Base-by-base conservation (phyloP, 2,113 vertebrate genomes). In the Dolichallabes microphthalmus region DNA sequence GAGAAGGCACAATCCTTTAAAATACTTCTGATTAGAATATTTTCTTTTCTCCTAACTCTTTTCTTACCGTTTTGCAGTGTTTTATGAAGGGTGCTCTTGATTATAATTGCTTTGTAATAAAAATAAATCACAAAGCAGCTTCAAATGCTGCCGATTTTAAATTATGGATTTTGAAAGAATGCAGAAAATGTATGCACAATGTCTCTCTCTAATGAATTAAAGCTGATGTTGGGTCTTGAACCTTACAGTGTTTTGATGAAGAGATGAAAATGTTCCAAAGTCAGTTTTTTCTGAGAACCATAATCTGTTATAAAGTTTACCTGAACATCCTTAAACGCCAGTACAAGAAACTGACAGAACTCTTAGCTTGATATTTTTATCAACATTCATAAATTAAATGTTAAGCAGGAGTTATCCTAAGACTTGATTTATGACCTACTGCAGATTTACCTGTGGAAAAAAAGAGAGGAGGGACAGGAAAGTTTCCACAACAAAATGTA, bases 11-110 rank as follows among this genome's bases (percentile, higher is more conserved):
- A 50, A 20, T 19, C 25, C 79, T 79, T 76, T 83, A 57, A 27
- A 58, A 27, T 74, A 14, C 63, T 64, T 45, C 15, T 83, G 78
- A 73, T 73, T 73, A 30, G 69, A 55, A 22, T 45, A 13, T 82
- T 86, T 79, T 57, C 55, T 88, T 71, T 85, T 19, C 79, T 35
- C 66, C 32, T 69, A 85, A 88, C 53, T 60, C 32, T 80, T 50
- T 85, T 85, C 61, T 71, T 75, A 73, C 1, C 32, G 45, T 80
- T 83, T 88, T 73, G 27, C 20, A 52, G n/a, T 66, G 75, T 77
- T 78, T 32, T 55, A 35, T 27, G 10, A 76, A 27, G 22, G 25
- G 27, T 25, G 25, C 52, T 78, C n/a, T 55, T 30, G 9, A 19
- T 75, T 25, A 27, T 2, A 7, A 1, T 75, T 25, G n/a, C 50